Conservation (phyloP, 1,140 invertebrate species). For the Theocolax elegans region DNA sequence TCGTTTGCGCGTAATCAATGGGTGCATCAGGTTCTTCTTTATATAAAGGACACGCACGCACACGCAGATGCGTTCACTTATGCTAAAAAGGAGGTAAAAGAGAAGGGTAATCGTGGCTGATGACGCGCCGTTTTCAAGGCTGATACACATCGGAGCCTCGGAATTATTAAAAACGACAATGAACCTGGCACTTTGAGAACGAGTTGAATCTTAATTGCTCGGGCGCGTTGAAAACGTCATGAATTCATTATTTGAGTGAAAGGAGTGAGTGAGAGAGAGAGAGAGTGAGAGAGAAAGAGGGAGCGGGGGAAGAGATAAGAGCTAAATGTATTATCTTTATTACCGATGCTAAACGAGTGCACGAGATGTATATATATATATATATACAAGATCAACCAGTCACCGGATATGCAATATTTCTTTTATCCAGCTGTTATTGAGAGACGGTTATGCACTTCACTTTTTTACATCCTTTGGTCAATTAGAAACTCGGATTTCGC, state of each 20-base stretch:
- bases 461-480: no score
- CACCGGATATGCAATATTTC: no score
- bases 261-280: no score
- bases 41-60: not conserved
- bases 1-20: slow-evolving; percentile 2
- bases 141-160: not conserved
- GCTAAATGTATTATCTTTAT: no score
- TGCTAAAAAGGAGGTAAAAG: not conserved
- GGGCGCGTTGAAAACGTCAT: slow-evolving; percentile 17
- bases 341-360: not conserved
- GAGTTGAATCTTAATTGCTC: slow-evolving; percentile 13
- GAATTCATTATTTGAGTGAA: slow-evolving; percentile 15
- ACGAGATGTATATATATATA: no score
- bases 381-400: no score
- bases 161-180: slow-evolving; percentile 23
- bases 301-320: no score
- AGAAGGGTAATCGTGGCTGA: not conserved
- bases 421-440: no score
- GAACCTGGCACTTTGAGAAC: slow-evolving; percentile 10
- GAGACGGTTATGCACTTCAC: no score
- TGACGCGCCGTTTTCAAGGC: not conserved
- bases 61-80: no score
- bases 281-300: no score
- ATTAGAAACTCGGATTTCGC: no score
- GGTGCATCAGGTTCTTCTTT: not conserved